phyloP scores from a whole-genome alignment of 2,888 invertebrate genomes.

The Axea sp. region DNA sequence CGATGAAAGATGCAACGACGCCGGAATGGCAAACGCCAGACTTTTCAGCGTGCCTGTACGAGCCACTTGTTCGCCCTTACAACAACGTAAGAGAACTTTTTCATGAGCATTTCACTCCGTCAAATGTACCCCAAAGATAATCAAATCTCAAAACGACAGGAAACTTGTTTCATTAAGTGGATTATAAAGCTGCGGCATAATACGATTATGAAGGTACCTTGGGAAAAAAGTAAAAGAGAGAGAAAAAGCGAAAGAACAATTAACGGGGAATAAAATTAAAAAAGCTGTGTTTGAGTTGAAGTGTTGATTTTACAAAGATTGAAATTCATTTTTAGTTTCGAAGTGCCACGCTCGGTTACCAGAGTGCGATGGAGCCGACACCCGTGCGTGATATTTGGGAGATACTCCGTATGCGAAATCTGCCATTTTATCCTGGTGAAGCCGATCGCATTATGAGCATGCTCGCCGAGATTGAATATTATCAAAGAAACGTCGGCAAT shows the following conservation, averaged over 20 bases:
- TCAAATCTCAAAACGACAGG: conserved; percentile 39
- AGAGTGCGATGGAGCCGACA: conserved; percentile 82
- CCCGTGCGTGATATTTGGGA: conserved; percentile 82
- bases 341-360: conserved; percentile 83
- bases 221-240: background rate
- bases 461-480: conserved; percentile 82
- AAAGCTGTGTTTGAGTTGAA: background rate
- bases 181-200: conserved; percentile 39
- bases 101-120: conserved; percentile 11
- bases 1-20: conserved; percentile 82
- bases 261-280: background rate
- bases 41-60: conserved; percentile 86
- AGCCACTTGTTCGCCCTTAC: conserved; percentile 83
- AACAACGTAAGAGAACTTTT: conserved; percentile 81
- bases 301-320: conserved; percentile 37
- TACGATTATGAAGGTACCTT: conserved; percentile 20
- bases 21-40: conserved; percentile 89
- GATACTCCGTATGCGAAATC: conserved; percentile 80
- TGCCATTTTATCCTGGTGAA: conserved; percentile 83
- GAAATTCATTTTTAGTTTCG: conserved; percentile 79
- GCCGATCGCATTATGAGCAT: conserved; percentile 83
- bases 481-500: conserved; percentile 79
- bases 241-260: too few species aligned
- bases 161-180: conserved; percentile 48
- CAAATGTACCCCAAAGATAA: conserved; percentile 40